Base-by-base conservation (phyloP, 2,113 vertebrate genomes). In the Candoia aspera region DNA sequence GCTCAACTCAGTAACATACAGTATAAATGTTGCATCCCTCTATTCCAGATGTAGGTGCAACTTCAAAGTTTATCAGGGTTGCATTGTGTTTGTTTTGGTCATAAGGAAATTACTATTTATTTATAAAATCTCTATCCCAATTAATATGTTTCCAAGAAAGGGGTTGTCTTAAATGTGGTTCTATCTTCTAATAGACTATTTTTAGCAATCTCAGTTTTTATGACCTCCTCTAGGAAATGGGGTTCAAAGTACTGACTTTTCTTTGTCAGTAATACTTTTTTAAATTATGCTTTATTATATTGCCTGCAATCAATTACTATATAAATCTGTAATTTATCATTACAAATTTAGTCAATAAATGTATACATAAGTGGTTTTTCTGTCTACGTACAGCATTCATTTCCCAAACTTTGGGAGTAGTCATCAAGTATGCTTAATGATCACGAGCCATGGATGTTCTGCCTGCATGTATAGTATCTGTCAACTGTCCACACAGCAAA, bases 141-240 rank as follows among this genome's bases (percentile, higher is more conserved):
- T 73, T 85, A 54, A 29, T 86, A 5, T n/a, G 49, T 53, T 93
- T n/a, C 64, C 94, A 64, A 90, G 85, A 84, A 12, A 94, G 29
- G 53, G 84, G 54, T 55, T 92, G 68, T 26, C 3, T 3, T 55
- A 94, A 95, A 92, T n/a, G 0, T 53, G 6, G 79, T 6, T 62
- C 9, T 91, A 87, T 6, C 91, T 95, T 93, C 3, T 49, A 88
- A 8, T 49, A 86, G 11, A 86, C 11, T 26, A 88, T 88, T 90
- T 90, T 4, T 91, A 90, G 0, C 1, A 4, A 11, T 90, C 86
- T 89, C 12, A 37, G n/a, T 92, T 68, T 26, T 21, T 90, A 62
- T 91, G 21, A 46, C 62, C 42, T 85, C 68, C n/a, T 57, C 15
- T 57, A 5, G 15, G 88, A 26, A 54, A 95, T 93, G 86, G 57